Percentiles rank a stretch among this genome's conserved stretches.
These are phyloP conservation scores for Oxygymnocypris stewartii DNA, from an alignment of 2,113 vertebrate species.

Conservation along the genomic window DNA sequence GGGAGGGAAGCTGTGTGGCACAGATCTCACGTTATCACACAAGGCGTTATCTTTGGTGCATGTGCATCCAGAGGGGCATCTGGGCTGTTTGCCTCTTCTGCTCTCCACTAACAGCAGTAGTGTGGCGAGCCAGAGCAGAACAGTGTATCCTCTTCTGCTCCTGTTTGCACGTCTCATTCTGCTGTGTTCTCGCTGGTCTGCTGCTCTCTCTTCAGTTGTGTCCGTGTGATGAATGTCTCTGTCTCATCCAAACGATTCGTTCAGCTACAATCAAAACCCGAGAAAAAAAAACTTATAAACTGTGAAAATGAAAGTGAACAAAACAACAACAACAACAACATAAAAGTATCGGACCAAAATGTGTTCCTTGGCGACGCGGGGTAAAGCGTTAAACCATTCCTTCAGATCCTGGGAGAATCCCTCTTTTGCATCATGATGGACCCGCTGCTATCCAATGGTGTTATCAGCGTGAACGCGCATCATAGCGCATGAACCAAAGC, in stretches of 20 bases:
- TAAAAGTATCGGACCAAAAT: background rate
- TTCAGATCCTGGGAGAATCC: slow-evolving; percentile 32
- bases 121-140: slow-evolving; percentile 84
- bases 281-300: too few species aligned
- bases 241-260: slow-evolving; percentile 84
- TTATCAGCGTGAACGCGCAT: slow-evolving; percentile 64
- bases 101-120: slow-evolving; percentile 79
- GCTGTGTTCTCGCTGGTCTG: too few species aligned
- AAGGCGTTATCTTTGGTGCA: slow-evolving; percentile 99
- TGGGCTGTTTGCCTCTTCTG: slow-evolving; percentile 86
- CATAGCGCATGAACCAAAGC: slow-evolving; percentile 55
- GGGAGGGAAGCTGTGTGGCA: slow-evolving; percentile 91
- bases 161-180: slow-evolving; percentile 68
- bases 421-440: slow-evolving; percentile 29
- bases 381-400: background rate
- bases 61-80: slow-evolving; percentile 92
- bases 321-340: background rate
- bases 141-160: slow-evolving; percentile 82
- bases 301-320: too few species aligned
- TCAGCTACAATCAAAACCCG: slow-evolving; percentile 71
- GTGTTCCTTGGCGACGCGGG: background rate
- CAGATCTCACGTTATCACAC: slow-evolving; percentile 91
- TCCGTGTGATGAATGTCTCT: slow-evolving; percentile 73
- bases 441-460: slow-evolving; percentile 39
- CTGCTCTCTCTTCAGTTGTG: slow-evolving; percentile 66